phyloP scores from a whole-genome alignment of 2,888 invertebrate genomes.

The Pteria penguin region DNA sequence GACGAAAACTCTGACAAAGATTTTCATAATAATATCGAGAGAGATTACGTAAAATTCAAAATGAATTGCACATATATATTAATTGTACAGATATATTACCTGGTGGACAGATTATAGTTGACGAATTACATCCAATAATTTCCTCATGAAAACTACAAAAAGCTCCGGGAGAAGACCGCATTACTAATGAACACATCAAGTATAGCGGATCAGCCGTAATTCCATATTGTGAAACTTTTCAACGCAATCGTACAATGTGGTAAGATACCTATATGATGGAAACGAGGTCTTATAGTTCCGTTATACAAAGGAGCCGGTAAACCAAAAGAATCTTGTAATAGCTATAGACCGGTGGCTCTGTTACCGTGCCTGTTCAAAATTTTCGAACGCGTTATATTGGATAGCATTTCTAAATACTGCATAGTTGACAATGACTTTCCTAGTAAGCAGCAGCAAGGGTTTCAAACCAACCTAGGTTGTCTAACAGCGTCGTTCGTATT shows the following conservation, averaged over 20 bases:
- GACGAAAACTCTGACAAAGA: constrained; percentile 6
- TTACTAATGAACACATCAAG: constrained; percentile 23
- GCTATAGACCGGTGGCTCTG: constrained; percentile 9
- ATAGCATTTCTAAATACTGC: not conserved
- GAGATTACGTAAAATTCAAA: not conserved
- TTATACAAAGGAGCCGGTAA: constrained; percentile 16
- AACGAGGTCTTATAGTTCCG: constrained; percentile 17
- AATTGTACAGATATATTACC: too few relatives aligned
- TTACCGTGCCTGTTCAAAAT: constrained; percentile 7
- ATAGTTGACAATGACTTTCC: not conserved
- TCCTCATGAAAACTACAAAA: constrained; percentile 9
- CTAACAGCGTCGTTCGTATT: constrained; percentile 18
- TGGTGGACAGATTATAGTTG: not conserved
- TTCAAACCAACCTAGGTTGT: not conserved
- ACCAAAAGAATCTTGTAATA: not conserved
- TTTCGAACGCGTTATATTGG: constrained; percentile 4
- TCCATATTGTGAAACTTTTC: constrained; percentile 1
- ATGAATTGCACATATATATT: too few relatives aligned
- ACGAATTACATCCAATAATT: not conserved
- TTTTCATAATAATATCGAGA: not conserved
- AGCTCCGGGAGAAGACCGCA: constrained; percentile 19
- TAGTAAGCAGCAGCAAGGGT: constrained; percentile 10
- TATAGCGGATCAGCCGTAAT: not conserved
- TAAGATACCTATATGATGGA: constrained; percentile 5
- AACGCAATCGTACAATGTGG: constrained; percentile 12